phyloP scores from a whole-genome alignment of 2,797 vertebrate species.

The Micrastur ruficollis region DNA sequence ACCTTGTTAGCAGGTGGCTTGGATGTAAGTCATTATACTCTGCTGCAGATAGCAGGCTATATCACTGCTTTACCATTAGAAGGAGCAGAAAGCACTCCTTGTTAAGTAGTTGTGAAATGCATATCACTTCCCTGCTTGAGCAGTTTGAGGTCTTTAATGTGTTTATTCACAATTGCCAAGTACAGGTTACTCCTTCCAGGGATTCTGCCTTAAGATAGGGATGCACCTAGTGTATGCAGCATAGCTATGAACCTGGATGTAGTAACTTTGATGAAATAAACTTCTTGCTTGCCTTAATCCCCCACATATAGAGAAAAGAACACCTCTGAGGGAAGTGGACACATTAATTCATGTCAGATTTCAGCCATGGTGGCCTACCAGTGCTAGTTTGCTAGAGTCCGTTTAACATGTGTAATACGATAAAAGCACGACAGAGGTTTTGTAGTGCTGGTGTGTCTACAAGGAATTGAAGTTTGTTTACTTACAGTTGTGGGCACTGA shows the following conservation, averaged over 20 bases:
- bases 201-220: neutral
- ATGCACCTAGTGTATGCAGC: neutral
- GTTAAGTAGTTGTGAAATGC: neutral
- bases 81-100: neutral
- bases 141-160: neutral
- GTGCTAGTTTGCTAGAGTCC: neutral
- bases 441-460: neutral
- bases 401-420: neutral
- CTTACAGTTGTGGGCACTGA: neutral
- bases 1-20: neutral
- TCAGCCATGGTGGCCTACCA: neutral
- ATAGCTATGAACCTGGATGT: neutral
- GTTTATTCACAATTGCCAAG: neutral
- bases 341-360: neutral
- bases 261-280: neutral
- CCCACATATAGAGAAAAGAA: neutral
- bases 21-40: neutral
- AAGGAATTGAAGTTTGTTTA: neutral
- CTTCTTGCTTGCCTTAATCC: neutral
- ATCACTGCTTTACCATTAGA: neutral
- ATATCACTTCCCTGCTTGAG: neutral
- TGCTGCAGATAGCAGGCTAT: neutral
- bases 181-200: neutral
- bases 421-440: neutral
- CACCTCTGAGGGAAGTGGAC: neutral